These are phyloP conservation scores for Chymomyza procnemis DNA, from an alignment of 2,888 invertebrate genomes.

Conservation along the genomic window DNA sequence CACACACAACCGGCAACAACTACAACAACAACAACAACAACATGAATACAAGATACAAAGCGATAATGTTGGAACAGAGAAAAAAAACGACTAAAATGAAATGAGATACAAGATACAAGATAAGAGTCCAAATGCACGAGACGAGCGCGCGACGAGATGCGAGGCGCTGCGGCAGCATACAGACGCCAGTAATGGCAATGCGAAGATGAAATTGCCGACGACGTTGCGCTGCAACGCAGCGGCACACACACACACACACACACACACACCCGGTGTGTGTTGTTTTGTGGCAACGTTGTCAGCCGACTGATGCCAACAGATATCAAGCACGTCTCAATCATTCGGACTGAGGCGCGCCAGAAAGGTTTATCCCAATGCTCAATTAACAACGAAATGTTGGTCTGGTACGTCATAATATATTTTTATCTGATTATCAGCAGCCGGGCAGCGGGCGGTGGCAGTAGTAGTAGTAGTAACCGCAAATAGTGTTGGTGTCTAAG, in stretches of 20 bases:
- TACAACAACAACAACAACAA: constrained; percentile 18
- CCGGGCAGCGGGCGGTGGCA: constrained; percentile 19
- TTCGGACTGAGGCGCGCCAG: constrained; percentile 50
- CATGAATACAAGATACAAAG: constrained; percentile 15
- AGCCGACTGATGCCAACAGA: constrained; percentile 50
- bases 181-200: constrained; percentile 18
- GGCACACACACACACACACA: too few species aligned
- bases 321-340: constrained; percentile 63
- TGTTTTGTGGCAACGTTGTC: constrained; percentile 23
- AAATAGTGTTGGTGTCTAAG: constrained; percentile 28
- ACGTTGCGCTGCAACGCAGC: not conserved
- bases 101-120: constrained; percentile 43
- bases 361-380: constrained; percentile 55
- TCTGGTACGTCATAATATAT: constrained; percentile 69
- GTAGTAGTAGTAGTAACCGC: constrained; percentile 20
- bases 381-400: constrained; percentile 64
- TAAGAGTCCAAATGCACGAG: constrained; percentile 47
- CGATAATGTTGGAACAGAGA: constrained; percentile 7
- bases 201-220: constrained; percentile 15
- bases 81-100: constrained; percentile 27
- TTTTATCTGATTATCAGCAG: constrained; percentile 66
- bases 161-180: constrained; percentile 26
- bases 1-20: constrained; percentile 18
- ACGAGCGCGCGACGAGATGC: constrained; percentile 28
- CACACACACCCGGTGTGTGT: too few species aligned